phyloP scores from a whole-genome alignment of 2,888 invertebrate species.

The Cephonodes hylas region DNA sequence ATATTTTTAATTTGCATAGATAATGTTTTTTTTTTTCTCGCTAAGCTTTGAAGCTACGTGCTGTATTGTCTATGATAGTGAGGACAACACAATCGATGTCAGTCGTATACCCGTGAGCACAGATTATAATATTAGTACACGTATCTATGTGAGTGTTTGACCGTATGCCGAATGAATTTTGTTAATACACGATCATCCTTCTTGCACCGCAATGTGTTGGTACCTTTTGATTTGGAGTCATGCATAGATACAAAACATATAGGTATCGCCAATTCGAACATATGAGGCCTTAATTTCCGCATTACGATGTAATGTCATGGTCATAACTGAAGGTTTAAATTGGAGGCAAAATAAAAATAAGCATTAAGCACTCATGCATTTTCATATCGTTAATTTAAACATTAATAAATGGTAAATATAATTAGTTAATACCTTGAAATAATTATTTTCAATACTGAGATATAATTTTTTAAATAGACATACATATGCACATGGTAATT shows the following conservation, averaged over 20 bases:
- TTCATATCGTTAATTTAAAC: not conserved
- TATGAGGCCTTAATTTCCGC: not conserved
- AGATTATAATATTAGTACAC: conserved; percentile 31
- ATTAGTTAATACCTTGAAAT: not conserved
- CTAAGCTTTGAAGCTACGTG: conserved; percentile 32
- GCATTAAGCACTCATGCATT: conserved; percentile 3
- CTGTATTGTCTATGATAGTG: conserved; percentile 69
- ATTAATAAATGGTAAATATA: not conserved
- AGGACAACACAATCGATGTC: conserved; percentile 66
- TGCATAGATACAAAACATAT: not conserved
- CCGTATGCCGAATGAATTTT: conserved; percentile 4
- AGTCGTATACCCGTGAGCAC: conserved; percentile 41
- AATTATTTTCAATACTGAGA: not conserved
- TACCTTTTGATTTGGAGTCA: not conserved
- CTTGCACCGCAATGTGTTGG: not conserved
- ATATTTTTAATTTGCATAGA: conserved; percentile 13
- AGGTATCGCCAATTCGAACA: not conserved
- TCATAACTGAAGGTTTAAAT: not conserved
- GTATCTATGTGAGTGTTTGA: not conserved
- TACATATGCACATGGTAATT: not conserved
- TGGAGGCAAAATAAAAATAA: not conserved
- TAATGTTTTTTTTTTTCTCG: conserved; percentile 17
- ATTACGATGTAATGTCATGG: not conserved
- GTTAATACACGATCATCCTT: not conserved
- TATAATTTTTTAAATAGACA: not conserved